Evolutionary conservation across 2,888 invertebrate species (phyloP).

Genomic region (Dasypolia templi): DNA sequence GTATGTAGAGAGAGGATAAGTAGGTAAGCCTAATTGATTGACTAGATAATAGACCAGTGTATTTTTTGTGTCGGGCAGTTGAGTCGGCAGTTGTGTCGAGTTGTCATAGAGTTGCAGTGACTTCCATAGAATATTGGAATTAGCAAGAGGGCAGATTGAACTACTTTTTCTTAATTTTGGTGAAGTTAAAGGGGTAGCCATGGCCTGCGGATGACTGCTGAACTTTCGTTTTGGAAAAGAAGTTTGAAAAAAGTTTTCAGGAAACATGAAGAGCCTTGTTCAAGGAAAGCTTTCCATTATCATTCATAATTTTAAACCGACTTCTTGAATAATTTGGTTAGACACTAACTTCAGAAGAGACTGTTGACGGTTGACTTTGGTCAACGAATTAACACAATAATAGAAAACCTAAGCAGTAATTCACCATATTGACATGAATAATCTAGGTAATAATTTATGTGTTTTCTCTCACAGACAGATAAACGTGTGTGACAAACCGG

Average conservation of each 20-base stretch:
- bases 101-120: too few species aligned
- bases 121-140: too few species aligned
- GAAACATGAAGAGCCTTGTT: neutral
- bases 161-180: too few species aligned
- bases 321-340: neutral
- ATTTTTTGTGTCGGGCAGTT: too few species aligned
- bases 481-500: constrained; percentile 78
- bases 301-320: neutral
- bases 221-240: too few species aligned
- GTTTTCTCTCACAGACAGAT: constrained; percentile 63
- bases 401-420: constrained; percentile 7
- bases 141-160: too few species aligned
- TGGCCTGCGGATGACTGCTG: too few species aligned
- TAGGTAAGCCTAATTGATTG: constrained; percentile 1
- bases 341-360: neutral
- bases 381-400: constrained; percentile 29
- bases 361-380: constrained; percentile 3
- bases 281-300: neutral
- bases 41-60: neutral
- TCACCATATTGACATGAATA: constrained; percentile 38
- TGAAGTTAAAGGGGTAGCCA: neutral
- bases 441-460: constrained; percentile 62
- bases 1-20: constrained; percentile 2
- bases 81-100: too few species aligned
- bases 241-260: neutral